Percentiles rank a stretch among this genome's conserved stretches.
phyloP scores from a whole-genome alignment of 1,140 invertebrate species.

The Gonatopus flavifemur region DNA sequence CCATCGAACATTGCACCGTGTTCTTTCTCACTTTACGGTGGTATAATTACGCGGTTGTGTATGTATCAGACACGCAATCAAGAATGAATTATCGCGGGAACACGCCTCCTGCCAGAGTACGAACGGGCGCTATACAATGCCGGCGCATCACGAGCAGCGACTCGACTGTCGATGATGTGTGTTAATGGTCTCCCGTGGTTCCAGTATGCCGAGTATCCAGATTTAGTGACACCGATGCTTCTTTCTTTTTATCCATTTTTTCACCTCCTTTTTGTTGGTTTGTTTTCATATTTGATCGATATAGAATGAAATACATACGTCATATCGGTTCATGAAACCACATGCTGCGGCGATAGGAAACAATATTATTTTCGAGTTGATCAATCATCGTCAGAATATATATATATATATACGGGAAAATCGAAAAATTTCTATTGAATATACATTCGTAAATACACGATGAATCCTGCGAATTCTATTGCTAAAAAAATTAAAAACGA shows the following conservation, averaged over 20 bases:
- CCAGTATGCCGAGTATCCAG: conserved; percentile 37
- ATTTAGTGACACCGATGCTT: conserved; percentile 26
- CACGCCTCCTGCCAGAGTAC: conserved; percentile 46
- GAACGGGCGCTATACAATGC: conserved; percentile 49
- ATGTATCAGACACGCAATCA: conserved; percentile 59
- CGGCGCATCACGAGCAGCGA: conserved; percentile 52
- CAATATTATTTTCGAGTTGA: no score
- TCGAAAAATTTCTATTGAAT: no score
- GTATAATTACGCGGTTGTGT: conserved; percentile 53
- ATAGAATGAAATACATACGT: no score
- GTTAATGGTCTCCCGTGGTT: conserved; percentile 48
- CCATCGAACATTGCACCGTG: conserved; percentile 12
- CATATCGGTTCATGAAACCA: no score
- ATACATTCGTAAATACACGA: no score
- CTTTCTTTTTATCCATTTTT: conserved; percentile 12
- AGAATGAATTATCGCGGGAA: conserved; percentile 54
- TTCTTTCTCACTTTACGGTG: conserved; percentile 26
- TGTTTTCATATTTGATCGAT: no score
- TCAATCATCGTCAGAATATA: no score
- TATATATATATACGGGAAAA: no score
- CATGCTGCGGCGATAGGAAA: no score
- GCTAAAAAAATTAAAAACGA: no score
- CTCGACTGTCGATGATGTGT: conserved; percentile 54
- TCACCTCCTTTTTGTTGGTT: neutral
- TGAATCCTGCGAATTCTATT: no score